Evolutionary conservation across 2,888 invertebrate species (phyloP), one percentile per base, ranked within the genome.

Genomic region (Phyto melanocephala): DNA sequence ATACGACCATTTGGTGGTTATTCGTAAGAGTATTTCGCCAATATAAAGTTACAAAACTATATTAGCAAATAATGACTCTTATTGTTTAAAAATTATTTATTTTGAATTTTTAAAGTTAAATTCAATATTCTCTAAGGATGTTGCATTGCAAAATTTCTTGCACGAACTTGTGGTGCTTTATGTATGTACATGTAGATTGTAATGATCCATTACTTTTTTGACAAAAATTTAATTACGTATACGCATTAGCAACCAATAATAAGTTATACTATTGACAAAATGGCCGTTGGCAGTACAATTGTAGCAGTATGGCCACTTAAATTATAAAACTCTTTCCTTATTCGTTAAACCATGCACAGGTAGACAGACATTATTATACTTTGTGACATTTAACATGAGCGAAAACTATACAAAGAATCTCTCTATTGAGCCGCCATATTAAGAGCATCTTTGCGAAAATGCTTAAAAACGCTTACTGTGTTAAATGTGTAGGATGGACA

Each of bases 261-360:
- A 65, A 65, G 1, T 22, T 6, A 56, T 17, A 47, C 17, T 22
- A 1, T 35, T 28, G 24, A 35, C 24, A 65, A 75, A 75, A 75
- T 75, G 75, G 56, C 56, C n/a, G n/a, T n/a, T n/a, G n/a, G n/a
- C n/a, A n/a, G 75, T 20, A 13, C 20, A 22, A 74, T 35, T 35
- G n/a, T n/a, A 62, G 54, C 10, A 45, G 63, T 45, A 65, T 65
- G 35, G 56, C 35, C 42, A 28, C 52, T 52, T 52, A 40, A 40
- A 62, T 13, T 17, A 15, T 40, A 6, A 15, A 22, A 47, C 22
- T 47, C 1, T 13, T 37, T 71, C 24, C 71, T 28, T 15, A 60
- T 40, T 63, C 28, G 42, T 45, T 42, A 28, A 28, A 20, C 15
- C 6, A 15, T 0, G 15, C 2, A 56, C 5, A 2, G 0, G 7